Evolutionary conservation across 2,113 vertebrate genomes (phyloP).

Genomic region (Pachypanchax playfairii): DNA sequence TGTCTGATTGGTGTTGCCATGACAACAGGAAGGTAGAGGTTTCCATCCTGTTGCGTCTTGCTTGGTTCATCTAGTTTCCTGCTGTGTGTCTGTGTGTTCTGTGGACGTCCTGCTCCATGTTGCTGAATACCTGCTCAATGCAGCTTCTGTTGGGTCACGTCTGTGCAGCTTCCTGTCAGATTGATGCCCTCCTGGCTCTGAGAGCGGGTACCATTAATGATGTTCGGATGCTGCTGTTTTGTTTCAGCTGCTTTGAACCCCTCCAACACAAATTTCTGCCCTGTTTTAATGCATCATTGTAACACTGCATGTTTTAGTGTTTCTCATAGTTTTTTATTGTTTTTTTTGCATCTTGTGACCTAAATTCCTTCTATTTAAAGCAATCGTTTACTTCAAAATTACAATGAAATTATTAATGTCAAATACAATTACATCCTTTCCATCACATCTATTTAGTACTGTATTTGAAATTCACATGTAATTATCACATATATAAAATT

Average conservation of each 20-base stretch:
- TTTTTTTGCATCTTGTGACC: neutral
- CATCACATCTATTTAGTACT: too few relatives aligned
- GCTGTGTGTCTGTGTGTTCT: slow-evolving; percentile 47
- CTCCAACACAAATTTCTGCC: slow-evolving; percentile 6
- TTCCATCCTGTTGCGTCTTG: slow-evolving; percentile 63
- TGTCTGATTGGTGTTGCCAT: slow-evolving; percentile 67
- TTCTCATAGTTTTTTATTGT: slow-evolving; percentile 20
- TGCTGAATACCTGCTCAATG: slow-evolving; percentile 52
- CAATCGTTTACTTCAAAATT: neutral
- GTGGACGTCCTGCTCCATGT: slow-evolving; percentile 32
- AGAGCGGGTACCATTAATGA: slow-evolving; percentile 12
- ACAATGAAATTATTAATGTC: neutral
- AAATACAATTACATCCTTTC: too few relatives aligned
- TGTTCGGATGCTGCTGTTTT: slow-evolving; percentile 35
- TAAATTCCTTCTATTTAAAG: neutral
- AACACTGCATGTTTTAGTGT: slow-evolving; percentile 20
- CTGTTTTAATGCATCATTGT: slow-evolving; percentile 20
- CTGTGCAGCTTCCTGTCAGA: slow-evolving; percentile 32
- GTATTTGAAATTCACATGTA: too few relatives aligned
- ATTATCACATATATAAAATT: too few relatives aligned
- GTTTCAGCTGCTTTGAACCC: slow-evolving; percentile 33
- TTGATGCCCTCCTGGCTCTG: slow-evolving; percentile 42
- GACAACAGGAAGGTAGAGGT: slow-evolving; percentile 60
- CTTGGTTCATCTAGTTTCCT: slow-evolving; percentile 47
- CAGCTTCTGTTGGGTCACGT: too few relatives aligned